Conservation (phyloP, 2,113 vertebrate genomes). For the Hyaena hyaena region DNA sequence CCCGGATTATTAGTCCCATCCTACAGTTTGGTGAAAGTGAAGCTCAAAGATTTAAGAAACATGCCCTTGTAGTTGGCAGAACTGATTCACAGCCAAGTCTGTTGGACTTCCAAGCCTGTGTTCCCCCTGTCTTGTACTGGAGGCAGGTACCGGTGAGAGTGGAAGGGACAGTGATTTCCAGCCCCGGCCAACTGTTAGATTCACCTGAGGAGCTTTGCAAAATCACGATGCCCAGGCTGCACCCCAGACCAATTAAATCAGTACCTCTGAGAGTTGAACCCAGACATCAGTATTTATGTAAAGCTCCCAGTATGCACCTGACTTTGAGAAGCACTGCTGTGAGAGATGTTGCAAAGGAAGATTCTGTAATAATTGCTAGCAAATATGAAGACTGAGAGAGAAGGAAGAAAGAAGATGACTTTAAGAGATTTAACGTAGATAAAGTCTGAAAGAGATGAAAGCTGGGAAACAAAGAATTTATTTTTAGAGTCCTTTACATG, state of each 20-base stretch:
- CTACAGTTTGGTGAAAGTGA: not conserved
- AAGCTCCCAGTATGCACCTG: not conserved
- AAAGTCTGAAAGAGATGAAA: not conserved
- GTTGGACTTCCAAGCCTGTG: not conserved
- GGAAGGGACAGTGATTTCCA: not conserved
- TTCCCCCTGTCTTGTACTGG: not conserved
- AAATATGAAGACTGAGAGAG: not conserved
- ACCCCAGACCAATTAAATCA: not conserved
- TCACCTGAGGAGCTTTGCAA: not conserved
- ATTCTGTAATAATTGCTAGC: not conserved
- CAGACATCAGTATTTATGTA: not conserved
- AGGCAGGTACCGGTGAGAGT: not conserved
- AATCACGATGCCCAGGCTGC: not conserved
- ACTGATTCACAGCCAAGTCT: not conserved
- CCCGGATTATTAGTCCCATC: not conserved
- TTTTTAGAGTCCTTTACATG: not conserved
- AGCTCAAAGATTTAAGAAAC: not conserved
- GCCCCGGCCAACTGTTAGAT: not conserved
- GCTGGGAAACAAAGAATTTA: not conserved
- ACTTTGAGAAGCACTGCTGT: not conserved
- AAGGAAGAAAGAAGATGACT: not conserved
- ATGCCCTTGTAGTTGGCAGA: not conserved
- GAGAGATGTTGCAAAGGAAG: not conserved
- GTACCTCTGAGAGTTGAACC: not conserved
- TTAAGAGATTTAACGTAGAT: not conserved